Base-by-base conservation (phyloP, 2,797 vertebrate species). In the Thunnus albacares region DNA sequence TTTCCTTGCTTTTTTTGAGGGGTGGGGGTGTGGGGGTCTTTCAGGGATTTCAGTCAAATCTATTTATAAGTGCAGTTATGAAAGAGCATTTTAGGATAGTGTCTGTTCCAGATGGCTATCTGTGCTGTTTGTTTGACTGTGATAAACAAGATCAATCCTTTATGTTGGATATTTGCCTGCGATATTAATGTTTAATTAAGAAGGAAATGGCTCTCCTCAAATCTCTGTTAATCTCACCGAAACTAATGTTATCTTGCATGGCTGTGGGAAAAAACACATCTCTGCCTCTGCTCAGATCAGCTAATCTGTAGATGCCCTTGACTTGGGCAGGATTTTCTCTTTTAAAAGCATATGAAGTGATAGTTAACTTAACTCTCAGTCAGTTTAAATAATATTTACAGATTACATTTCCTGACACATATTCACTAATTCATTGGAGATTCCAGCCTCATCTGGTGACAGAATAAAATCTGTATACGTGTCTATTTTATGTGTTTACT, bases 181-280 rank as follows among this genome's bases (percentile, higher is more conserved):
- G 41, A 81, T 83, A 91, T 87, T 89, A 88, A 86, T 89, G 74
- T 91, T 89, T 88, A 84, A 91, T 87, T 84, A 70, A 89, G 83
- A 76, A 83, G 76, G 67, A 88, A 90, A 77, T 60, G 6, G 51
- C 52, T 81, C 55, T 49, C 66, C 38, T 76, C 17, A 55, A 69
- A 84, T 81, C 80, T 82, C 79, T 43, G 57, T 67, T 83, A 88
- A 87, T 90, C 79, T 90, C 33, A 38, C 66, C 5, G 85, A 79
- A 81, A 79, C 67, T 56, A 68, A 33, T 60, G 63, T 85, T 87
- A 83, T 86, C 85, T 81, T 18, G 43, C 45, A 1, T 20, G 20
- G 41, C 80, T 87, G 73, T 88, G 84, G 79, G 82, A 85, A 85
- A 82, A 71, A 78, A 71, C 2, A 79, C 66, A 61, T 84, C 63